Evolutionary conservation across 1,140 invertebrate species (phyloP), one percentile per base, ranked within the genome.

Genomic region (Drosophila sechellia): DNA sequence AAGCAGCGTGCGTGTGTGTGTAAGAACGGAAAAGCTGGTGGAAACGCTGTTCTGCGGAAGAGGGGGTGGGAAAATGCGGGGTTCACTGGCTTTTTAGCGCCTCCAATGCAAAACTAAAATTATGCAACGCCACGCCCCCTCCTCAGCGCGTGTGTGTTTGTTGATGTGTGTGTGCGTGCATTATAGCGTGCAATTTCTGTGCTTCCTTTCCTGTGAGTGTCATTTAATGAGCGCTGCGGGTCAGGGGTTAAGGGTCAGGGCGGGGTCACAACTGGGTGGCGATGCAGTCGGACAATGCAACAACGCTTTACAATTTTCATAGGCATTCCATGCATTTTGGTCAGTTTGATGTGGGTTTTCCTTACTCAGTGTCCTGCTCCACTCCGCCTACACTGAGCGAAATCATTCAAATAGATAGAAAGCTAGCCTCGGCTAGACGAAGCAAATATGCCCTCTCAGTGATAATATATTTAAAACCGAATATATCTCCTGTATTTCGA

Each of bases 261-360:
- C 42, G 22, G 60, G 15, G 45, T 20, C 50, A 13, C 15, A 50
- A 34, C 13, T 50, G 25, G 25, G 27, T 34, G 48, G 27, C 27
- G n/a, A 15, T 37, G 25, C 37, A 49, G 52, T 49, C 31, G 53
- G 46, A 77, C 75, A 69, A 68, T 80, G 85, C 57, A 81, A 75
- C 77, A 81, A 68, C 69, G 72, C 78, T 85, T 81, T 79, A 81
- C 81, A 85, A 81, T 86, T 90, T 83, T 77, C 85, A 81, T 90
- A 81, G 81, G 77, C 71, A 90, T 90, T 90, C 86, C 85, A 85
- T 90, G 85, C 78, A 90, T 90, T 90, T 90, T 90, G 85, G 85
- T 90, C 85, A 90, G 85, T 90, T 90, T 90, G 85, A 90, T 90
- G 85, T 90, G 86, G 85, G 85, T 90, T 79, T 87, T 85, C 77